Base-by-base conservation (phyloP, 2,113 vertebrate species). In the Ardeotis arabs region DNA sequence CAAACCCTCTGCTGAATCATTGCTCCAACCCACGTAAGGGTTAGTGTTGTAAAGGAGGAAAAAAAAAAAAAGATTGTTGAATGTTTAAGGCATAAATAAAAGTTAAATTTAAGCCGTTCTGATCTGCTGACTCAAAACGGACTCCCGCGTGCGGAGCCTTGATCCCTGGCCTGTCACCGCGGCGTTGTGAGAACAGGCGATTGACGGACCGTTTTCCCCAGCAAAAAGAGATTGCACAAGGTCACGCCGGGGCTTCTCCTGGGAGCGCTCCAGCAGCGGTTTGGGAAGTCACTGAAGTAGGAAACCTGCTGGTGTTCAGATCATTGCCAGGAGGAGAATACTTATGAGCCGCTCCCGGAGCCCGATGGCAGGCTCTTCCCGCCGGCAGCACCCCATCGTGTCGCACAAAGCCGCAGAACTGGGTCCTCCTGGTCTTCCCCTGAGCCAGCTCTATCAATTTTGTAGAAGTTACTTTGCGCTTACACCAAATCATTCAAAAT, bases 251-350 rank as follows among this genome's bases (percentile, higher is more conserved):
- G 67, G 47, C 58, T 68, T 28, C 84, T 91, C 53, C 53, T 83
- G 81, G 49, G 84, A 89, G 33, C 53, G 28, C 59, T 85, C 80
- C 90, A 85, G 73, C 84, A 55, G 66, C 16, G 0, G 35, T 70
- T 93, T 6, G 6, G 79, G 45, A 93, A 93, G 64, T 39, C 75
- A 78, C 60, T 70, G 79, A 78, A 49, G 70, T 60, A 82, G 80
- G 93, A 96, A 91, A 95, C 66, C 47, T 70, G 80, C 84, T 56
- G 62, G 62, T 60, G 68, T 58, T 91, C 12, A 70, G 72, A 67
- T 72, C 62, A 58, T 52, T 62, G 72, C 58, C 39, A 25, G 37
- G 35, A 79, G 52, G 70, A 63, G 84, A 90, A 84, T 76, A 60
- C 83, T 29, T 60, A 85, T 39, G 58, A 84, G 56, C 20, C 0